Evolutionary conservation across 2,113 vertebrate species (phyloP).

Genomic region (Ciconia stormi): DNA sequence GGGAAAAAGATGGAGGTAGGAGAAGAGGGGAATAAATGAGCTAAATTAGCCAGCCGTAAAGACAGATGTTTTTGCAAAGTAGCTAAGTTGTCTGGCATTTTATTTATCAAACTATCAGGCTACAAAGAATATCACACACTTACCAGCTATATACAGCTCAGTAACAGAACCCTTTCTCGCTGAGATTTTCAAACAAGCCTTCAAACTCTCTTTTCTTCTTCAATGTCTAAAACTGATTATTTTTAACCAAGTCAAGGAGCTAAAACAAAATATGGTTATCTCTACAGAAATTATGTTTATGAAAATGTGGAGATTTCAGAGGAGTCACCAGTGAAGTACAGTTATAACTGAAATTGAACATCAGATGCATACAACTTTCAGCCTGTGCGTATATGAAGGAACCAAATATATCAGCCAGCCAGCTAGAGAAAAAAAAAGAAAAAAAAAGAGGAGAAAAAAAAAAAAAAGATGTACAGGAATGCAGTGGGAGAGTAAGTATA

Average conservation of each 20-base stretch:
- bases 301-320: background rate
- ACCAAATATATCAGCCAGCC: background rate
- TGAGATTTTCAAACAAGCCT: background rate
- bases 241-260: background rate
- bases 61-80: background rate
- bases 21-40: background rate
- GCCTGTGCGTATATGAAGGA: background rate
- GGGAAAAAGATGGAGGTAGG: background rate
- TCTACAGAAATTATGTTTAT: background rate
- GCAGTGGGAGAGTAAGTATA: background rate
- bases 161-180: background rate
- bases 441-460: too few relatives aligned
- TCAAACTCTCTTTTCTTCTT: background rate
- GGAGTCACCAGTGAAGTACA: background rate
- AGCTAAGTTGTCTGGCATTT: background rate
- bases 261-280: background rate
- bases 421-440: background rate
- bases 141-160: background rate
- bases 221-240: rapidly evolving
- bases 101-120: background rate
- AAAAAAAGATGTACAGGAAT: background rate
- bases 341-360: background rate
- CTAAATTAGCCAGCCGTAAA: background rate
- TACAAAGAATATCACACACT: background rate
- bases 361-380: background rate